Evolutionary conservation across 2,797 vertebrate genomes (phyloP).

Genomic region (Rousettus madagascariensis): DNA sequence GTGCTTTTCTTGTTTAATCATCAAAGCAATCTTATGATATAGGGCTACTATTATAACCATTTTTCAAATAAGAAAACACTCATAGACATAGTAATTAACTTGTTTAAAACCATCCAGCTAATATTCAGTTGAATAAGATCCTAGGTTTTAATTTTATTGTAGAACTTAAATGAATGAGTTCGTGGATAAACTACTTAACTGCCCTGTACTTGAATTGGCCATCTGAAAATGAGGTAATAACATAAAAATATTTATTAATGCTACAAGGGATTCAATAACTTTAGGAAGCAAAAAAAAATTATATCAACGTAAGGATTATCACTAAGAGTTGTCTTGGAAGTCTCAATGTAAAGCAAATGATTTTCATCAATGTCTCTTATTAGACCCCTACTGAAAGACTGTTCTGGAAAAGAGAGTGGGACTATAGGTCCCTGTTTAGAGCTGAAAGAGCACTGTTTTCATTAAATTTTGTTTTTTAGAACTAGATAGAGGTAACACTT

Average conservation of each 20-base stretch:
- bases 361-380: background rate
- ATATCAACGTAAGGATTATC: background rate
- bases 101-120: background rate
- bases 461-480: background rate
- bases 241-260: background rate
- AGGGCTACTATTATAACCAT: background rate
- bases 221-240: background rate
- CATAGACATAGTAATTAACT: background rate
- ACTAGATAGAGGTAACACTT: background rate
- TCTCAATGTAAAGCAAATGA: background rate
- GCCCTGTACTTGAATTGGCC: background rate
- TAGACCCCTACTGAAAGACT: background rate
- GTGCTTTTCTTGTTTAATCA: background rate
- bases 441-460: background rate
- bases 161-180: background rate
- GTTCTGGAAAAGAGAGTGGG: background rate
- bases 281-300: background rate
- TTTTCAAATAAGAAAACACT: background rate
- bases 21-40: background rate
- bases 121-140: background rate
- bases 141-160: slow-evolving; percentile 32
- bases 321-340: background rate
- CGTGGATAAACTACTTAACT: background rate
- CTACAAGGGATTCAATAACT: background rate
- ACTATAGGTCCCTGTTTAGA: background rate